These are phyloP conservation scores for Cetonia aurata DNA, from an alignment of 2,888 invertebrate species.

Conservation along the genomic window DNA sequence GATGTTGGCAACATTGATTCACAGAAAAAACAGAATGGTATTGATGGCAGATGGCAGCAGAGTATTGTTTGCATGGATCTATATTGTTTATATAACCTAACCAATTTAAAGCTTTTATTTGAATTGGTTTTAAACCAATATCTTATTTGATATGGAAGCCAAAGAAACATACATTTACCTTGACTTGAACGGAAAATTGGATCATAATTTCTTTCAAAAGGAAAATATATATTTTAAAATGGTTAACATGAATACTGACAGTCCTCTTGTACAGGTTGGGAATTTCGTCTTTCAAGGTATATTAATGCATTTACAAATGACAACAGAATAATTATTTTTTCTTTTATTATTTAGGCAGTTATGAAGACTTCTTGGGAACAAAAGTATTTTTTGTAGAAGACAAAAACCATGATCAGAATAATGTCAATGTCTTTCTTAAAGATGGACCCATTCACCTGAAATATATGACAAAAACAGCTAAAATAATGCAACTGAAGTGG, in stretches of 20 bases:
- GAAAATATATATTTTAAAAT: constrained; percentile 60
- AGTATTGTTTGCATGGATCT: too few species aligned
- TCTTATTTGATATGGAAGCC: constrained; percentile 37
- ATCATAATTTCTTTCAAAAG: constrained; percentile 56
- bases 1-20: too few species aligned
- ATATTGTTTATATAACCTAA: too few species aligned
- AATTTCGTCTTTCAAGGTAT: constrained; percentile 62
- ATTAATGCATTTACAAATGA: neutral
- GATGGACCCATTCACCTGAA: constrained; percentile 72
- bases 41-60: neutral
- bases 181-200: constrained; percentile 60
- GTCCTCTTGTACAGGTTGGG: constrained; percentile 62
- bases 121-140: too few species aligned
- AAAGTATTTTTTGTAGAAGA: constrained; percentile 80
- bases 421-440: constrained; percentile 53
- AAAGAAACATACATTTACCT: constrained; percentile 56
- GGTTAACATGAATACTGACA: constrained; percentile 58
- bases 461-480: constrained; percentile 75
- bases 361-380: constrained; percentile 78
- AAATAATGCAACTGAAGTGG: constrained; percentile 76
- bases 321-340: neutral
- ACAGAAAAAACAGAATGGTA: too few species aligned
- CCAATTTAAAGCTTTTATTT: too few species aligned
- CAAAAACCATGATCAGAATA: constrained; percentile 61
- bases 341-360: constrained; percentile 71